phyloP scores from a whole-genome alignment of 2,797 vertebrate genomes.

The Australoheros facetus region DNA sequence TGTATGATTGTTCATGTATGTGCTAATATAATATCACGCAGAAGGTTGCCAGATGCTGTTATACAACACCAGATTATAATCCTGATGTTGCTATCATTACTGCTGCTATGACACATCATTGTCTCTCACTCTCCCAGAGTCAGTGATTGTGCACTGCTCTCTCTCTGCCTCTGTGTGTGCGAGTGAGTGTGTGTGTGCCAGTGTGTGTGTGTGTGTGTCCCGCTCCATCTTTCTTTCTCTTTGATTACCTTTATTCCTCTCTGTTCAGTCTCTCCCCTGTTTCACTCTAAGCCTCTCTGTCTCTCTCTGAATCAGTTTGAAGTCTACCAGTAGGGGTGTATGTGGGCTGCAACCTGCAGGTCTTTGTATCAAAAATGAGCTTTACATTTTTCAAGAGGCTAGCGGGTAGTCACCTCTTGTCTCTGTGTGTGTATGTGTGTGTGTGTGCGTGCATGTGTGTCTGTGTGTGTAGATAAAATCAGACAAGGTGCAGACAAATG shows the following conservation, averaged over 20 bases:
- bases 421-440: not conserved
- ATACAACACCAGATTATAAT: conserved; percentile 41
- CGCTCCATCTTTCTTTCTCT: conserved; percentile 34
- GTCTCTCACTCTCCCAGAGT: not conserved
- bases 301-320: conserved; percentile 57
- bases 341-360: conserved; percentile 58
- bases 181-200: not conserved
- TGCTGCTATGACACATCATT: conserved; percentile 25
- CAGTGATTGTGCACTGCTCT: not conserved
- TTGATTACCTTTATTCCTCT: conserved; percentile 40
- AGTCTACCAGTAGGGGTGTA: conserved; percentile 61
- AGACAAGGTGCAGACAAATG: conserved; percentile 41
- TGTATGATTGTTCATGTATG: not conserved
- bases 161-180: not conserved
- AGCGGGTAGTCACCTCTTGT: conserved; percentile 34
- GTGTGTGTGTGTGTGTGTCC: not conserved
- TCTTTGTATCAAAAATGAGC: conserved; percentile 59
- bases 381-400: conserved; percentile 57
- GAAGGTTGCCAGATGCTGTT: conserved; percentile 19
- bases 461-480: conserved; percentile 52
- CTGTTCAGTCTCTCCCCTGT: conserved; percentile 16
- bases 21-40: conserved; percentile 24
- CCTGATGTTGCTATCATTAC: conserved; percentile 45
- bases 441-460: not conserved
- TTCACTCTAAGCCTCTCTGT: conserved; percentile 24